Base-by-base conservation (phyloP, 2,888 invertebrate genomes). In the Drosophila conformis region DNA sequence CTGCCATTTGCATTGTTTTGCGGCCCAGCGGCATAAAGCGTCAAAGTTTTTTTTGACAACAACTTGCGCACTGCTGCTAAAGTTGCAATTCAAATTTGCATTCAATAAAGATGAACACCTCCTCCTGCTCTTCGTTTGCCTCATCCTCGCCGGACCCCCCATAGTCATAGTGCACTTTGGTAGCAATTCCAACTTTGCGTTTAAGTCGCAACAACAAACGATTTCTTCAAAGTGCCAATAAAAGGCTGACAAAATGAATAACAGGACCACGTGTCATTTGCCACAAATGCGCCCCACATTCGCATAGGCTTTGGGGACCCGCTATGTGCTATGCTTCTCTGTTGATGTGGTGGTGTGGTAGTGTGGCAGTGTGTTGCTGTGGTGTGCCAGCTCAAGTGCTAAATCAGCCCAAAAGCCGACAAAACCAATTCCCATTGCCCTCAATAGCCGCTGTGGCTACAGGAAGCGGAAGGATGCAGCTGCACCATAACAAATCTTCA, bases 1-100 rank as follows among this genome's bases (percentile, higher is more conserved):
- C 56, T 75, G 70, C 48, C 64, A 71, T 69, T 77, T 80, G 71
- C 80, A 72, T 80, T 80, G 77, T 67, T 77, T 57, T 40, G 66
- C 52, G 25, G 60, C 75, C 70, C 64, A 46, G 65, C 48, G 65
- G 76, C 80, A 66, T 64, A 59, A 76, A 79, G 76, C 53, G 53
- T 25, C 69, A 58, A 78, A 77, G 53, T 69, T 80, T 76, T 21
- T 25, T 73, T 64, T 38, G 58, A 52, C 76, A 33, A 56, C 59
- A 69, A 64, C 64, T 69, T 76, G 57, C 40, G 40, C 46, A 21
- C 51, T 42, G 63, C 66, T 46, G 49, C 60, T 29, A 61, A 76
- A 80, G 72, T 59, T 80, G 78, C 77, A 76, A 62, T 80, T 67
- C 25, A 61, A 71, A 78, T 80, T 77, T 78, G 78, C 81, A 80